Conservation (phyloP, 2,797 vertebrate genomes). For the Pantherophis vulpinus region DNA sequence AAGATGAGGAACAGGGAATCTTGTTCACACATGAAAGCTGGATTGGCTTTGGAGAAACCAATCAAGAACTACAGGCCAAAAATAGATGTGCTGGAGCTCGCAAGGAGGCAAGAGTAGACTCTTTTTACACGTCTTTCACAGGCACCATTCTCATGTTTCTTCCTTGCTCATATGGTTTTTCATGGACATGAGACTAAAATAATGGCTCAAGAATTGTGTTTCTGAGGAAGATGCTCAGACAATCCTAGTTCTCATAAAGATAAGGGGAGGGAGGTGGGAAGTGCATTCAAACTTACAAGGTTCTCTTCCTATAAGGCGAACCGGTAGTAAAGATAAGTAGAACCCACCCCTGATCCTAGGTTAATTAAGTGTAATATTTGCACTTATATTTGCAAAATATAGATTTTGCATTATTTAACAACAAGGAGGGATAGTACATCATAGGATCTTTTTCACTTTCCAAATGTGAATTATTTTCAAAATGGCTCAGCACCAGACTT, state of each 20-base stretch:
- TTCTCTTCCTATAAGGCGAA: not conserved
- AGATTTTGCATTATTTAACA: not conserved
- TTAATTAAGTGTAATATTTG: not conserved
- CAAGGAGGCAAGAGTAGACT: not conserved
- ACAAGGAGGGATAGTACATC: not conserved
- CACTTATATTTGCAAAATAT: not conserved
- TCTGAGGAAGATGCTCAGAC: not conserved
- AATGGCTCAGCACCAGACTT: not conserved
- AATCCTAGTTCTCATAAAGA: not conserved
- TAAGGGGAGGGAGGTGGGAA: not conserved
- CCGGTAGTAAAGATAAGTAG: too few relatives aligned
- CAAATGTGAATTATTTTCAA: not conserved
- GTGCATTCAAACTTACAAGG: not conserved
- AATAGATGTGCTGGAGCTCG: not conserved
- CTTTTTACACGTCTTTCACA: not conserved
- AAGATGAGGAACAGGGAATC: not conserved
- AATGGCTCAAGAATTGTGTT: not conserved
- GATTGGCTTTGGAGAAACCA: not conserved
- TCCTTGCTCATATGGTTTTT: not conserved
- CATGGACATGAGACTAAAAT: not conserved
- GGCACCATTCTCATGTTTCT: not conserved
- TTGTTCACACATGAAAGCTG: not conserved
- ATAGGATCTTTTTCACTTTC: not conserved
- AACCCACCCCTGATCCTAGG: too few relatives aligned
- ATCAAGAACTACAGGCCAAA: not conserved